These are phyloP conservation scores for Bradypus variegatus DNA, from an alignment of 2,797 vertebrate species.

Conservation along the genomic window DNA sequence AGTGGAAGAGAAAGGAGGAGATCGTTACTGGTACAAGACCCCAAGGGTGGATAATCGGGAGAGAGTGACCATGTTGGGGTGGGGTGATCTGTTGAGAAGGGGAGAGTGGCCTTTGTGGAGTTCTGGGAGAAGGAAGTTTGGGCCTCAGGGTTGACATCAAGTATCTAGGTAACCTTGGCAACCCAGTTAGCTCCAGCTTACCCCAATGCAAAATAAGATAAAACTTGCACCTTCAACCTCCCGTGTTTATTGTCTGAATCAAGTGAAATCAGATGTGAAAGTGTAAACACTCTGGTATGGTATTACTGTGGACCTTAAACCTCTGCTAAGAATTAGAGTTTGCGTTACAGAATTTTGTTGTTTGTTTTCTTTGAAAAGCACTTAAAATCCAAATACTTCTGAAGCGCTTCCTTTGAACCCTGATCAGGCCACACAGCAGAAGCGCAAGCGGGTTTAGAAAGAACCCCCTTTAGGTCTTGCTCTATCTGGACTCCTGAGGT, in stretches of 20 bases:
- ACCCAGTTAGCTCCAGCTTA: background rate
- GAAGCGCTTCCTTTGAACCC: background rate
- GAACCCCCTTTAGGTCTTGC: background rate
- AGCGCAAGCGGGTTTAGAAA: background rate
- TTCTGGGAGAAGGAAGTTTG: background rate
- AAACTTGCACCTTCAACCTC: background rate
- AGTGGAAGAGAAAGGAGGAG: background rate
- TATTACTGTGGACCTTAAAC: background rate
- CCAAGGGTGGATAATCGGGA: background rate
- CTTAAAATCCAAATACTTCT: background rate
- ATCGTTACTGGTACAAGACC: background rate
- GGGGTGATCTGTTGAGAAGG: background rate
- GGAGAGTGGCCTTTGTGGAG: background rate
- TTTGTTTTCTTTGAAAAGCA: constrained; percentile 49
- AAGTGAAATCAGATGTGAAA: background rate
- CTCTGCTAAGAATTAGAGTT: background rate
- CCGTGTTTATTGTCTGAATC: background rate
- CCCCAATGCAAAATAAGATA: background rate
- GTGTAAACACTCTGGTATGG: background rate
- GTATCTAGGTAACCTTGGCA: constrained; percentile 31
- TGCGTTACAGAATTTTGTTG: constrained; percentile 14
- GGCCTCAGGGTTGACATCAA: background rate
- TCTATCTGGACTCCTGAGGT: background rate
- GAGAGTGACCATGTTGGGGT: background rate
- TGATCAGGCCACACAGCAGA: background rate